These are phyloP conservation scores for Pocillopora damicornis DNA, from an alignment of 64 coral and sea anemone genomes.

Conservation along the genomic window DNA sequence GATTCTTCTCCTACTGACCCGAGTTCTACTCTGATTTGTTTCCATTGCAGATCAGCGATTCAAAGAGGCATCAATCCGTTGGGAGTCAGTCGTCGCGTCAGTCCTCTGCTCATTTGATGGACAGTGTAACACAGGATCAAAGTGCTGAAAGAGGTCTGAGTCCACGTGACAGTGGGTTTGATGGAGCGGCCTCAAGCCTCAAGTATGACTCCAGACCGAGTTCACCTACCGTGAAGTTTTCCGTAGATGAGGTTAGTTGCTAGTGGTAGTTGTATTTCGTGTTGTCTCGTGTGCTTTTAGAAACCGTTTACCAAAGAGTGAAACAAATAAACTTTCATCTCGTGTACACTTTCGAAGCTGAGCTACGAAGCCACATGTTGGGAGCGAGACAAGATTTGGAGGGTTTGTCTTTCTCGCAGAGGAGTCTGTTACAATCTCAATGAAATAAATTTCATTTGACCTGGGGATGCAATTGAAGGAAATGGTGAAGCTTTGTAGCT, in stretches of 20 bases:
- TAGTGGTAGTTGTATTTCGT: not conserved
- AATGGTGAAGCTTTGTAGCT: no score
- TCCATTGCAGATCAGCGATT: slow-evolving; percentile 16
- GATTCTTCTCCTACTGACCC: not conserved
- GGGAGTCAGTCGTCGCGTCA: slow-evolving; percentile 52
- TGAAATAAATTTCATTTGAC: no score
- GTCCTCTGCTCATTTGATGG: slow-evolving; percentile 55
- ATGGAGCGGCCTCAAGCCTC: slow-evolving; percentile 65
- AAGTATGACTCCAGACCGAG: slow-evolving; percentile 70
- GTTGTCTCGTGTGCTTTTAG: not conserved
- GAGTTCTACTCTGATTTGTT: not conserved
- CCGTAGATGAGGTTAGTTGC: slow-evolving; percentile 32
- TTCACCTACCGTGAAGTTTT: slow-evolving; percentile 40
- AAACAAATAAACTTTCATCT: no score
- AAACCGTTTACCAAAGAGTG: no score
- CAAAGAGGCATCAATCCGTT: slow-evolving; percentile 57
- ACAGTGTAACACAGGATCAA: slow-evolving; percentile 41
- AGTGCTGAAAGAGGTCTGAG: not conserved
- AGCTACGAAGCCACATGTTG: no score
- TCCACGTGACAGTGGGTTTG: slow-evolving; percentile 85
- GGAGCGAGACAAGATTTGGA: no score
- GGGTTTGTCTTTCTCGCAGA: no score
- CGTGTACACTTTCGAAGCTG: no score
- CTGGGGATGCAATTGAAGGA: no score
- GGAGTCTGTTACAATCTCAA: no score